Percentiles rank a stretch among this genome's conserved stretches.
phyloP scores from a whole-genome alignment of 2,797 vertebrate genomes.

The Hipposideros larvatus region DNA sequence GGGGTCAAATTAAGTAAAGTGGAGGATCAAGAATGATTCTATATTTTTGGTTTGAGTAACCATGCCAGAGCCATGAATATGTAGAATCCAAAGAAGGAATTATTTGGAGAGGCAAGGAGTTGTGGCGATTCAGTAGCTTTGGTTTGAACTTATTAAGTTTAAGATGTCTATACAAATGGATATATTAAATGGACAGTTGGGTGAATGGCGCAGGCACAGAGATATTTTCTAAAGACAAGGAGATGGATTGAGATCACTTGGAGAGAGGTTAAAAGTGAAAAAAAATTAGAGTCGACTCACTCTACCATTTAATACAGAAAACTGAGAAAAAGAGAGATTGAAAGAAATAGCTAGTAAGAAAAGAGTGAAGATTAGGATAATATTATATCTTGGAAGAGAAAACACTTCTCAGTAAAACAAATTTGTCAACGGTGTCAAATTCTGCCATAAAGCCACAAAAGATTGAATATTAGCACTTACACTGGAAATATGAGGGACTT shows the following conservation, averaged over 20 bases:
- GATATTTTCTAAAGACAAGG: neutral
- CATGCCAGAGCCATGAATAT: neutral
- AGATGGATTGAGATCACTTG: neutral
- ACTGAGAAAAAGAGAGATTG: neutral
- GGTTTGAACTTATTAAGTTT: neutral
- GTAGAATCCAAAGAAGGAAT: neutral
- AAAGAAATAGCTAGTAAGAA: neutral
- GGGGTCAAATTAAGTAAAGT: neutral
- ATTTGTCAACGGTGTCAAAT: neutral
- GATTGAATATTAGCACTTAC: neutral
- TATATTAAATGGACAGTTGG: neutral
- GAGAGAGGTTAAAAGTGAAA: neutral
- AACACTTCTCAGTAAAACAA: neutral
- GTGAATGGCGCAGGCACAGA: neutral
- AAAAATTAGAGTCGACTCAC: neutral
- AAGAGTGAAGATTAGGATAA: neutral
- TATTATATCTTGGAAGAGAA: neutral
- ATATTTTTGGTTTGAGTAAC: neutral
- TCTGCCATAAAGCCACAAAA: neutral
- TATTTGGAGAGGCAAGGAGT: neutral
- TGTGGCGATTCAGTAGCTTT: neutral
- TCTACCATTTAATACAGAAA: neutral
- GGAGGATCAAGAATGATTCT: neutral
- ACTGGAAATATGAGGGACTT: neutral
- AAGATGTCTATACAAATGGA: neutral